Percentiles rank a stretch among this genome's conserved stretches.
Conservation (phyloP, 64 coral and sea anemone species). For the Montipora cactus region DNA sequence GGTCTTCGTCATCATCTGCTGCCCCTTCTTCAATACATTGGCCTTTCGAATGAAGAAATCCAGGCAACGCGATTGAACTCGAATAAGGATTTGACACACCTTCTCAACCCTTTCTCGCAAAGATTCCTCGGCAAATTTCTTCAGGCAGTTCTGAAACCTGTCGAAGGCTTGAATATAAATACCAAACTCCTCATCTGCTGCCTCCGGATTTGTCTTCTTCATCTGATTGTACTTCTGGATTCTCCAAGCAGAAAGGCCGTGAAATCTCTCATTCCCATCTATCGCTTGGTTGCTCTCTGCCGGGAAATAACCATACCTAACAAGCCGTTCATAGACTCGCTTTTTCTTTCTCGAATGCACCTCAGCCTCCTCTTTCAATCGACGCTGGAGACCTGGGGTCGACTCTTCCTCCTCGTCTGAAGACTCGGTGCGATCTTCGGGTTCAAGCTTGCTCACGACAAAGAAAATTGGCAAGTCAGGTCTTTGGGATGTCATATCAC, state of each 20-base stretch:
- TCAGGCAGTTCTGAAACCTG: slow-evolving; percentile 48
- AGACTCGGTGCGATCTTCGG: slow-evolving; percentile 43
- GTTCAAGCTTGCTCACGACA: slow-evolving; percentile 61
- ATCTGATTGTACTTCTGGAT: slow-evolving; percentile 21
- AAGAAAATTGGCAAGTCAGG: slow-evolving; percentile 59
- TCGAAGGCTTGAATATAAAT: slow-evolving; percentile 62
- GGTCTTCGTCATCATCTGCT: slow-evolving; percentile 22
- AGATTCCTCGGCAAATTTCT: slow-evolving; percentile 46
- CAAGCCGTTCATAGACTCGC: slow-evolving; percentile 54
- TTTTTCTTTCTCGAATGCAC: slow-evolving; percentile 64
- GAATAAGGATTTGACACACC: slow-evolving; percentile 11
- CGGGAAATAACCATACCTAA: slow-evolving; percentile 41
- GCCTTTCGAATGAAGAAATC: slow-evolving; percentile 77
- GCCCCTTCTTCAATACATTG: slow-evolving; percentile 44
- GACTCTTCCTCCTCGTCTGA: slow-evolving; percentile 73
- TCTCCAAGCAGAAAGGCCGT: slow-evolving; percentile 73
- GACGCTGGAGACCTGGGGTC: not conserved
- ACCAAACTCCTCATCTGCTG: slow-evolving; percentile 1
- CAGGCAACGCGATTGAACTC: slow-evolving; percentile 59
- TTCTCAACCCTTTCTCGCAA: slow-evolving; percentile 27
- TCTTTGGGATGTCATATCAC: slow-evolving; percentile 25
- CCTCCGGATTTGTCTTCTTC: slow-evolving; percentile 36
- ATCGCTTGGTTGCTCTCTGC: not conserved
- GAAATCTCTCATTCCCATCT: slow-evolving; percentile 43
- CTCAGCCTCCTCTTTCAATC: not conserved